Percentiles rank a stretch among this genome's conserved stretches.
Evolutionary conservation across 2,888 invertebrate genomes (phyloP).

Genomic region (Chrysina gloriosa): DNA sequence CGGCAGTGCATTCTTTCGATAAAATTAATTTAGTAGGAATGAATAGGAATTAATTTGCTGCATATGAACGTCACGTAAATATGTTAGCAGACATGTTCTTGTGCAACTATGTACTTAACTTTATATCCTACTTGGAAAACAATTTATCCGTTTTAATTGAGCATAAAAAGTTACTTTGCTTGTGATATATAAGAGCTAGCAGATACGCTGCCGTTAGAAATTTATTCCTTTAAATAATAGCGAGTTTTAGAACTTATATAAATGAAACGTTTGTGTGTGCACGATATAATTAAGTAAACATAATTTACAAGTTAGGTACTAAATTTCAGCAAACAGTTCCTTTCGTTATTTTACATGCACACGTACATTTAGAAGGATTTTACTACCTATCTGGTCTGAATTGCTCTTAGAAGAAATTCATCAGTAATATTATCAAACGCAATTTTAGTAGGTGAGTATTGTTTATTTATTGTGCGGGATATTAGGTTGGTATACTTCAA

Average conservation of each 20-base stretch:
- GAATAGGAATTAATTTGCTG: neutral
- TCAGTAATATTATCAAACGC: no score
- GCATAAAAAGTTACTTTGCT: neutral
- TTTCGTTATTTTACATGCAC: no score
- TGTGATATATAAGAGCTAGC: neutral
- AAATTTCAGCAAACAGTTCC: no score
- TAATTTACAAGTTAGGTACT: no score
- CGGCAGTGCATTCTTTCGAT: no score
- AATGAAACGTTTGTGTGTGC: neutral
- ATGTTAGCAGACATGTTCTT: neutral
- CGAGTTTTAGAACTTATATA: neutral
- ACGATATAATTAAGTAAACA: no score
- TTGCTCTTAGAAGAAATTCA: no score
- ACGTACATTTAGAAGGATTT: no score
- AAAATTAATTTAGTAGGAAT: neutral
- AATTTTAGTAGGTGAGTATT: no score
- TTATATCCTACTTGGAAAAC: constrained; percentile 1
- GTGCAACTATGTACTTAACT: neutral
- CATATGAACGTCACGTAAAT: neutral
- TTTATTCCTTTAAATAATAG: constrained; percentile 1
- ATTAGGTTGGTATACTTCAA: no score
- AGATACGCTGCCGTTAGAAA: constrained; percentile 1
- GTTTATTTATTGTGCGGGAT: no score
- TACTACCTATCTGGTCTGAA: no score
- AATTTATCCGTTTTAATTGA: constrained; percentile 13